A percentile compares a stretch with the other conserved stretches of the same genome.
Conservation (phyloP, 2,888 invertebrate genomes). For the Sepiola atlantica region DNA sequence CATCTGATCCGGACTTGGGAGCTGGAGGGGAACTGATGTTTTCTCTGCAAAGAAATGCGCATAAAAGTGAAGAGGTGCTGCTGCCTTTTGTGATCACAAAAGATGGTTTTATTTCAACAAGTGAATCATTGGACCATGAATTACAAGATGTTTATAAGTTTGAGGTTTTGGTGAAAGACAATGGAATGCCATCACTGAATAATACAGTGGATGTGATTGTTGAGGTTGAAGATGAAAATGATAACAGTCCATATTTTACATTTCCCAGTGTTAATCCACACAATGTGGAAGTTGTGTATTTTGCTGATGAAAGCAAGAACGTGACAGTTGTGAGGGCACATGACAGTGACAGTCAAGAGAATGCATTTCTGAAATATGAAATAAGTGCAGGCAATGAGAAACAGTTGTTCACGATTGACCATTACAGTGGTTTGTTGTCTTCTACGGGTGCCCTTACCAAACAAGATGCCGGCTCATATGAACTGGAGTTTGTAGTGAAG, state of each 20-base stretch:
- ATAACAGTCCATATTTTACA: no score
- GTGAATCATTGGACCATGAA: not conserved
- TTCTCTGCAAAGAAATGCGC: not conserved
- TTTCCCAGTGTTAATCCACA: not conserved
- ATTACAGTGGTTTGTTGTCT: slow-evolving; percentile 4
- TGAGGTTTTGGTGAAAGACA: no score
- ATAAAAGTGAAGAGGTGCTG: not conserved
- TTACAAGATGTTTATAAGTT: no score
- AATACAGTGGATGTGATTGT: no score
- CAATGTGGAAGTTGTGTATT: not conserved
- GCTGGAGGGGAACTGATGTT: slow-evolving; percentile 8
- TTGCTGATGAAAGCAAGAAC: slow-evolving; percentile 32
- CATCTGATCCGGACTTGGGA: slow-evolving; percentile 21
- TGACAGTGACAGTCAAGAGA: slow-evolving; percentile 20
- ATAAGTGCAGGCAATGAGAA: slow-evolving; percentile 21
- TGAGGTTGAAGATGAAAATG: no score
- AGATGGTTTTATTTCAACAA: slow-evolving; percentile 32
- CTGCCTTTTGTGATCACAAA: not conserved
- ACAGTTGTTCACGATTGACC: slow-evolving; percentile 2
- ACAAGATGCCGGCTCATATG: slow-evolving; percentile 13
- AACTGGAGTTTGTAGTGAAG: slow-evolving; percentile 12
- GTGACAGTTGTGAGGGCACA: slow-evolving; percentile 13
- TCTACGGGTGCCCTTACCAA: slow-evolving; percentile 32
- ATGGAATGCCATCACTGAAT: no score
- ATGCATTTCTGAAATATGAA: slow-evolving; percentile 11